These are phyloP conservation scores for Tachypleus tridentatus DNA, from an alignment of 1,140 invertebrate genomes.

Conservation along the genomic window DNA sequence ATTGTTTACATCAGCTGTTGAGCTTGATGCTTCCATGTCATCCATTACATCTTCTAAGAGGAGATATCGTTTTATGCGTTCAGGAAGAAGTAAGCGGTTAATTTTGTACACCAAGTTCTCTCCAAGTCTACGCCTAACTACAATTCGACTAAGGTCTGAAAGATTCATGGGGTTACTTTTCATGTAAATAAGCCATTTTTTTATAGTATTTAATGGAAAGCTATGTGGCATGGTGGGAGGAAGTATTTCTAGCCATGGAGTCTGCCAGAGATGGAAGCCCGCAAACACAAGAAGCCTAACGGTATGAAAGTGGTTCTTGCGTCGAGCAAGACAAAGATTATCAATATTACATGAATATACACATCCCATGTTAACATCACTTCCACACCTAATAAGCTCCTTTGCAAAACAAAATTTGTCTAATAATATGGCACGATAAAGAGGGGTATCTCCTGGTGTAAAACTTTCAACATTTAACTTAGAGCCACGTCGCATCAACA, in stretches of 20 bases:
- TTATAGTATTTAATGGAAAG: slow-evolving; percentile 8
- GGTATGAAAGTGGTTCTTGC: slow-evolving; percentile 30
- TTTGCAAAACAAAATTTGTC: slow-evolving; percentile 35
- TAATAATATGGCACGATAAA: slow-evolving; percentile 37
- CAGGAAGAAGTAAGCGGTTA: slow-evolving; percentile 30
- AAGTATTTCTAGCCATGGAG: slow-evolving; percentile 29
- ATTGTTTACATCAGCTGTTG: slow-evolving; percentile 1
- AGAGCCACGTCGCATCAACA: slow-evolving; percentile 36
- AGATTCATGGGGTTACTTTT: slow-evolving; percentile 36
- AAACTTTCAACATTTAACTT: slow-evolving; percentile 35
- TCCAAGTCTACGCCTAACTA: slow-evolving; percentile 29
- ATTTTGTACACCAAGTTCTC: slow-evolving; percentile 30
- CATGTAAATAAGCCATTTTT: slow-evolving; percentile 27
- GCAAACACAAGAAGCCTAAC: slow-evolving; percentile 27
- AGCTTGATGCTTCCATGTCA: not conserved
- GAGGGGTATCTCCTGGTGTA: slow-evolving; percentile 38
- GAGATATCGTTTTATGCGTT: slow-evolving; percentile 25
- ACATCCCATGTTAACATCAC: slow-evolving; percentile 31
- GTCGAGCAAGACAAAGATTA: slow-evolving; percentile 34
- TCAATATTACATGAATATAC: slow-evolving; percentile 30
- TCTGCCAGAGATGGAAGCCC: slow-evolving; percentile 26
- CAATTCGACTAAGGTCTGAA: slow-evolving; percentile 36
- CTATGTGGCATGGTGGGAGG: slow-evolving; percentile 24
- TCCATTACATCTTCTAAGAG: slow-evolving; percentile 26
- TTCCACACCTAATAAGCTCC: slow-evolving; percentile 38